phyloP scores from a whole-genome alignment of 2,888 invertebrate genomes.

The Andrena chrysosceles region DNA sequence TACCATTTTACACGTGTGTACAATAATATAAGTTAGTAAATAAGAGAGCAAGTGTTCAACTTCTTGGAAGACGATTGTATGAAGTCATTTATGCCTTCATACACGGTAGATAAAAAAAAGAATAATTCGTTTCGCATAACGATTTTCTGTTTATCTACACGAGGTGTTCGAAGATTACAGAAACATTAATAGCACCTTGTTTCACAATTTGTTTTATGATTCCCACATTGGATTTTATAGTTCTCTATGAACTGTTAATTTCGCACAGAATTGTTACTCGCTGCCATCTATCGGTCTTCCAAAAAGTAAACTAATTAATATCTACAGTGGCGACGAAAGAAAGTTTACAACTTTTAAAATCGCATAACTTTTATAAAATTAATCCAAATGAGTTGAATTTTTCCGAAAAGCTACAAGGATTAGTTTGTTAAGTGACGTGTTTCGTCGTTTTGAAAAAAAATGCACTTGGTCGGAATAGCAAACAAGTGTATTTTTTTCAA shows the following conservation, averaged over 20 bases:
- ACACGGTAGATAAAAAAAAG: background rate
- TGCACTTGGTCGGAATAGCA: too few species aligned
- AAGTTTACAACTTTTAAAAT: too few species aligned
- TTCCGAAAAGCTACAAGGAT: too few species aligned
- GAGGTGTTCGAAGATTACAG: background rate
- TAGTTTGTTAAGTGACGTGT: too few species aligned
- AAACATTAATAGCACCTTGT: too few species aligned
- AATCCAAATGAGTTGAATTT: too few species aligned
- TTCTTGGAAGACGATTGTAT: constrained; percentile 13
- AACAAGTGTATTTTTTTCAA: too few species aligned
- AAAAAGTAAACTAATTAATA: constrained; percentile 32
- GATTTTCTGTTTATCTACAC: background rate
- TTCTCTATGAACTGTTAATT: background rate
- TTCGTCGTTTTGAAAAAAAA: too few species aligned
- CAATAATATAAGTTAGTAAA: constrained; percentile 19
- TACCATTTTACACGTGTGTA: constrained; percentile 2
- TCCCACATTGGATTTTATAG: background rate
- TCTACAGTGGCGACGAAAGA: too few species aligned
- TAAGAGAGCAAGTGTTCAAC: constrained; percentile 30
- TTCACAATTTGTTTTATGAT: background rate
- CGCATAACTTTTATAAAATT: too few species aligned
- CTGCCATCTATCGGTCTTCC: constrained; percentile 7
- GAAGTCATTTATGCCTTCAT: background rate
- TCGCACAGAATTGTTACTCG: background rate
- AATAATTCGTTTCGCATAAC: background rate